Evolutionary conservation across 2,113 vertebrate genomes (phyloP), one percentile per base, ranked within the genome.

Genomic region (Labrus mixtus): DNA sequence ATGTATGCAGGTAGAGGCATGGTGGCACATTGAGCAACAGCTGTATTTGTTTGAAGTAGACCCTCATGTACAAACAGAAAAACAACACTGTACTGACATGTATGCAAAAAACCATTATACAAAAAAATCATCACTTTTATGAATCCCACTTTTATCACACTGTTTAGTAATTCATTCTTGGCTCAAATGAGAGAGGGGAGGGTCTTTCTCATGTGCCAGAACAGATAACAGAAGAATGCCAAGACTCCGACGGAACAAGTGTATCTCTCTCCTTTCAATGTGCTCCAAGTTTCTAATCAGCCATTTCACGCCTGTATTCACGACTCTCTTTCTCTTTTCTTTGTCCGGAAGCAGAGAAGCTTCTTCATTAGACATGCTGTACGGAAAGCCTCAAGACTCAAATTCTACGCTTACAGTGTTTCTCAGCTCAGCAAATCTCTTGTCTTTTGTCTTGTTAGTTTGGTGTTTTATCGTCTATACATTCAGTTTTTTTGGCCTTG

Each of bases 281-380:
- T 55, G 41, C 22, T 91, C 86, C 89, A 91, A 83, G 82, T 89
- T 84, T 85, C 73, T 87, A 89, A 90, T 90, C 90, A 86, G 76
- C 76, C 72, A 85, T 92, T 90, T 92, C 86, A 84, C 65, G 67
- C 81, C 69, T 56, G 73, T 66, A 76, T 89, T 91, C 86, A 87
- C 83, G 53, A 69, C 59, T 59, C 76, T 61, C 50, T 69, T 53
- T 48, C 8, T 83, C 63, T 73, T 86, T 84, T 75, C 75, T 86
- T 81, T 76, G 82, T 85, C 79, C 73, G 84, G 87, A 91, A 88
- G 87, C 76, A 64, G 79, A 77, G 74, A 85, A 57, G 71, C 72
- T 83, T 39, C 79, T 88, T 83, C 65, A 86, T 87, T 90, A 88
- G 84, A 76, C 80, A 86, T 62, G 70, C 71, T 51, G 45, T 37